These are phyloP conservation scores for Syrista parreyssii DNA, from an alignment of 2,888 invertebrate species.

Conservation along the genomic window DNA sequence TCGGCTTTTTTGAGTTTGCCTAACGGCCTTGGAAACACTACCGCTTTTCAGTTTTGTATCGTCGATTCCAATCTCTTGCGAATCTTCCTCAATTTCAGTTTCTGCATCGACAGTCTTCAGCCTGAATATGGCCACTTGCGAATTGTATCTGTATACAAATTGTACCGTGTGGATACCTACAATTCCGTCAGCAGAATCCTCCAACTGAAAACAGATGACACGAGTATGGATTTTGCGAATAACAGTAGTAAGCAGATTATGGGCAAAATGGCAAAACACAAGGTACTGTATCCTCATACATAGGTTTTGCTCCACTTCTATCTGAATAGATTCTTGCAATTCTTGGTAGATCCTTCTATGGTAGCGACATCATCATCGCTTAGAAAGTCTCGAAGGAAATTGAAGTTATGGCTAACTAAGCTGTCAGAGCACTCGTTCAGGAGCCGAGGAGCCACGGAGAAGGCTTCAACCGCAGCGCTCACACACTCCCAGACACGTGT, in stretches of 20 bases:
- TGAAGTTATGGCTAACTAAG: constrained; percentile 43
- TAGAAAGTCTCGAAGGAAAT: constrained; percentile 28
- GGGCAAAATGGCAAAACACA: neutral
- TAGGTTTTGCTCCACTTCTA: neutral
- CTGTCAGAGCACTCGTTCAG: constrained; percentile 29
- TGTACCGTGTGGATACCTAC: neutral
- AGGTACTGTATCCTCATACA: neutral
- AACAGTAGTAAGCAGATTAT: neutral
- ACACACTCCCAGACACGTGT: constrained; percentile 23
- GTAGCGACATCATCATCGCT: neutral
- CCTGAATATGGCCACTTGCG: neutral
- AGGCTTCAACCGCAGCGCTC: constrained; percentile 8
- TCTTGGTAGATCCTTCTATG: neutral
- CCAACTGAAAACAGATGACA: neutral
- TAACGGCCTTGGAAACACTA: constrained; percentile 9
- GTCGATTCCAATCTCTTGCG: neutral
- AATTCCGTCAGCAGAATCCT: neutral
- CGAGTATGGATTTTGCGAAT: neutral
- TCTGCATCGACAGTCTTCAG: neutral
- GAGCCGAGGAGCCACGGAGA: constrained; percentile 12
- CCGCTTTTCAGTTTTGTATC: neutral
- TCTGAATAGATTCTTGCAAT: neutral
- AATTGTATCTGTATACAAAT: neutral
- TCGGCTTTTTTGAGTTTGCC: constrained; percentile 23
- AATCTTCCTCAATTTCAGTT: neutral